phyloP scores from a whole-genome alignment of 2,888 invertebrate species.

The Eurytoma californica region DNA sequence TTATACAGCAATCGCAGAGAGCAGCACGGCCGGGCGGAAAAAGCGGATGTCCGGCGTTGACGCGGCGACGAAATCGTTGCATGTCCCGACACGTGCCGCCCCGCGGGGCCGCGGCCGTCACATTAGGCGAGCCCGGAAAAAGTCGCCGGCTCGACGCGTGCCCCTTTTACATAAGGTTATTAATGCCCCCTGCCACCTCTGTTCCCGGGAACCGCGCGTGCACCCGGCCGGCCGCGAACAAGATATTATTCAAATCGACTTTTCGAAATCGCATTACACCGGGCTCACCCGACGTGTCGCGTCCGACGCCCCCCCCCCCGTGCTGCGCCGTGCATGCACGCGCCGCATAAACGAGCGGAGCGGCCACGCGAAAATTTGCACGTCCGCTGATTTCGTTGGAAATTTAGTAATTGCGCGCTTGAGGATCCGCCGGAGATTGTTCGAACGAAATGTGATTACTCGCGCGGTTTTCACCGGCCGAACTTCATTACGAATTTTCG shows the following conservation, averaged over 20 bases:
- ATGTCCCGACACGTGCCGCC: background rate
- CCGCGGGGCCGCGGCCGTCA: too few species aligned
- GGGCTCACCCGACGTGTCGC: background rate
- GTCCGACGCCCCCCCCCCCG: background rate
- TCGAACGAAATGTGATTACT: background rate
- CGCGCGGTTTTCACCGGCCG: background rate
- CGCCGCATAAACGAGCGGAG: background rate
- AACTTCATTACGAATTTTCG: too few species aligned
- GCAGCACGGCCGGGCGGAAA: too few species aligned
- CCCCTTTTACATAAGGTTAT: slow-evolving; percentile 45
- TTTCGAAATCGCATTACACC: slow-evolving; percentile 43
- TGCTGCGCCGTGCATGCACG: background rate
- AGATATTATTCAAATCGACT: slow-evolving; percentile 46
- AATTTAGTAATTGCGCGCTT: too few species aligned
- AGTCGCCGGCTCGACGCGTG: background rate
- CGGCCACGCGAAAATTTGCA: too few species aligned
- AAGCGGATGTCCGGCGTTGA: background rate
- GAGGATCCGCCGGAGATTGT: too few species aligned
- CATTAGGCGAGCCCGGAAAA: background rate
- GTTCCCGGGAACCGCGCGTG: background rate
- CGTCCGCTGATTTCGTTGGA: too few species aligned
- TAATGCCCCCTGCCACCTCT: background rate
- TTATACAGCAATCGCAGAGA: too few species aligned
- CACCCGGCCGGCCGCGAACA: slow-evolving; percentile 15
- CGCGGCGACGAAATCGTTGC: background rate